Percentiles rank a stretch among this genome's conserved stretches.
phyloP scores from a whole-genome alignment of 2,888 invertebrate genomes.

The Apeira syringaria region DNA sequence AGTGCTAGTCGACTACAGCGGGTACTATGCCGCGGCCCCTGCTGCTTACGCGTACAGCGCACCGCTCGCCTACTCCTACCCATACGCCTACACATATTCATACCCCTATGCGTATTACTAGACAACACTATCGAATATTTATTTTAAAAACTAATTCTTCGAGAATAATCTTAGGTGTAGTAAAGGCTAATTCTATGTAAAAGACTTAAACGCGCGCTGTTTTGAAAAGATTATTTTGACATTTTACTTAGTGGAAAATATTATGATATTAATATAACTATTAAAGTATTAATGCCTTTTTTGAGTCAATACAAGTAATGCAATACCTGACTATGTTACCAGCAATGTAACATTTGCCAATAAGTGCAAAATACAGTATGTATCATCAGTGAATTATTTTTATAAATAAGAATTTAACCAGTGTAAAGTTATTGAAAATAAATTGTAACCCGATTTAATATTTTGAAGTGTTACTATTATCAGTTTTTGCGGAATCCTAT shows the following conservation, averaged over 20 bases:
- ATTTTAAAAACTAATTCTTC: neutral
- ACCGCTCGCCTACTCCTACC: conserved; percentile 64
- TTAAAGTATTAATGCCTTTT: no score
- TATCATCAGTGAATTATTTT: no score
- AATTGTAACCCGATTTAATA: no score
- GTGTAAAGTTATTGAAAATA: no score
- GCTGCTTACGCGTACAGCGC: conserved; percentile 64
- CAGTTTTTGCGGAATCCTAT: no score
- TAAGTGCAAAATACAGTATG: no score
- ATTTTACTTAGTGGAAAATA: neutral
- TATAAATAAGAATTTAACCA: no score
- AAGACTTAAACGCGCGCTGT: conserved; percentile 12
- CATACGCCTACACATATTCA: conserved; percentile 59
- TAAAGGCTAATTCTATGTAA: neutral
- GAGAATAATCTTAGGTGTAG: neutral
- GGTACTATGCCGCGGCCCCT: conserved; percentile 59
- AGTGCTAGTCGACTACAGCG: conserved; percentile 66
- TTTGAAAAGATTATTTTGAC: neutral
- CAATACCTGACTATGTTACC: no score
- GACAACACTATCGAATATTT: neutral
- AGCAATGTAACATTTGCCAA: no score
- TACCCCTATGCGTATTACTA: conserved; percentile 66
- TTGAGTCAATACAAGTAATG: no score
- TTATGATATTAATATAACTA: no score
- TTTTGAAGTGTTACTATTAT: no score